Conservation (phyloP, 2,113 vertebrate genomes). For the Pachyramphus minor region DNA sequence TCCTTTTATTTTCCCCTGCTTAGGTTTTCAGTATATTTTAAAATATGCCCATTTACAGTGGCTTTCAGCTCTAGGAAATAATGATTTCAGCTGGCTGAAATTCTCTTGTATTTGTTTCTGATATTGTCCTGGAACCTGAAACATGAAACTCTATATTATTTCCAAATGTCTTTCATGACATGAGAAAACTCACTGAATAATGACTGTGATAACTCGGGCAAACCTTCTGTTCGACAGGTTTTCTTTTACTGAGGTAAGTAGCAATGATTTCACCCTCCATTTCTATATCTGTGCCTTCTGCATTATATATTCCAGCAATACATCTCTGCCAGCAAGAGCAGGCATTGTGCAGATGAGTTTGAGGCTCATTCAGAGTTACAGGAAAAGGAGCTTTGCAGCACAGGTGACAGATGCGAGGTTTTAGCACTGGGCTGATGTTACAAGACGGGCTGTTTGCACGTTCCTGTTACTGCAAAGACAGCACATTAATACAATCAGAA, state of each 20-base stretch:
- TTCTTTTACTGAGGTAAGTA: background rate
- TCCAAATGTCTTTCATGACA: background rate
- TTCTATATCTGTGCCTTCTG: background rate
- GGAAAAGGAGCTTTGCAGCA: background rate
- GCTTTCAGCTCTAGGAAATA: background rate
- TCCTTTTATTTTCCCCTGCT: background rate
- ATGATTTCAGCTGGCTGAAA: too few species aligned
- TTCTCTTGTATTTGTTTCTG: slow-evolving; percentile 32
- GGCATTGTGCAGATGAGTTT: background rate
- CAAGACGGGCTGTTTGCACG: background rate
- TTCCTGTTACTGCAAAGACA: background rate
- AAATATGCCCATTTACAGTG: background rate
- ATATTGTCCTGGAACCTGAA: background rate
- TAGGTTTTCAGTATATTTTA: background rate
- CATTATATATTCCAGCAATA: background rate
- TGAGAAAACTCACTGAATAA: background rate
- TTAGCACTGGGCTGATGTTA: background rate
- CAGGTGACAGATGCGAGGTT: background rate
- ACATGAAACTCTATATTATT: background rate
- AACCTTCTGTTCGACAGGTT: background rate
- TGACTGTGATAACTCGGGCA: background rate
- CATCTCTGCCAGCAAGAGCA: background rate
- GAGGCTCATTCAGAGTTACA: background rate
- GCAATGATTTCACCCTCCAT: background rate
- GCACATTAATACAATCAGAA: background rate